Conservation (phyloP, 1,140 invertebrate genomes). For the Trichonephila clavata region DNA sequence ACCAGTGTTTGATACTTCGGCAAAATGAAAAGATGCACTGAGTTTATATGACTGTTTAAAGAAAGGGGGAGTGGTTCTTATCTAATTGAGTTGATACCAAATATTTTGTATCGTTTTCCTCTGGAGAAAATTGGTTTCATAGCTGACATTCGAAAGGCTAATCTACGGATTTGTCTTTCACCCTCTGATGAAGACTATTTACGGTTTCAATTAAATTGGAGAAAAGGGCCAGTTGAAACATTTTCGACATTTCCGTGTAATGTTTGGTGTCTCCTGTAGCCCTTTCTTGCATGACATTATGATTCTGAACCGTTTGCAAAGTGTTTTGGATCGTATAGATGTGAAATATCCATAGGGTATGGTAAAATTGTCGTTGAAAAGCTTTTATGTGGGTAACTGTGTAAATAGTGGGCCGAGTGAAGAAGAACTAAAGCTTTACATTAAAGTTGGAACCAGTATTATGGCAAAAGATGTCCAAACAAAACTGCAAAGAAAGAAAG, state of each 20-base stretch:
- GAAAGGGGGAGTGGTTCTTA: constrained; percentile 14
- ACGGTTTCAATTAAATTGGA: constrained; percentile 51
- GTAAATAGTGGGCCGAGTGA: no score
- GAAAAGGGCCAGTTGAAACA: constrained; percentile 8
- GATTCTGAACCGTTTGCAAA: constrained; percentile 12
- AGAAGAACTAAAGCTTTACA: no score
- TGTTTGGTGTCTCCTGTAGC: neutral
- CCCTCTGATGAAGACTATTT: constrained; percentile 57
- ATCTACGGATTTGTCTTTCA: constrained; percentile 69
- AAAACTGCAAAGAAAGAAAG: no score
- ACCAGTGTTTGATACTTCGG: constrained; percentile 54
- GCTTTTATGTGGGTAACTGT: no score
- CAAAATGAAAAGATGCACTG: constrained; percentile 7
- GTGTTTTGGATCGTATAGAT: neutral
- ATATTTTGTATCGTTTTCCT: neutral
- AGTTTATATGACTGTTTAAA: constrained; percentile 66
- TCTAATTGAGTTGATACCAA: constrained; percentile 25
- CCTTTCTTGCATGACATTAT: constrained; percentile 44
- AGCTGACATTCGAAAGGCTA: constrained; percentile 71
- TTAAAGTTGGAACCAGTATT: no score
- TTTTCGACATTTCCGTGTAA: constrained; percentile 13
- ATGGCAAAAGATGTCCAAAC: no score
- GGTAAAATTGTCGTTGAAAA: no score
- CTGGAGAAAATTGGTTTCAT: constrained; percentile 53
- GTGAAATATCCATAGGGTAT: no score